These are phyloP conservation scores for Eidolon helvum DNA, from an alignment of 2,113 vertebrate genomes.

Conservation along the genomic window DNA sequence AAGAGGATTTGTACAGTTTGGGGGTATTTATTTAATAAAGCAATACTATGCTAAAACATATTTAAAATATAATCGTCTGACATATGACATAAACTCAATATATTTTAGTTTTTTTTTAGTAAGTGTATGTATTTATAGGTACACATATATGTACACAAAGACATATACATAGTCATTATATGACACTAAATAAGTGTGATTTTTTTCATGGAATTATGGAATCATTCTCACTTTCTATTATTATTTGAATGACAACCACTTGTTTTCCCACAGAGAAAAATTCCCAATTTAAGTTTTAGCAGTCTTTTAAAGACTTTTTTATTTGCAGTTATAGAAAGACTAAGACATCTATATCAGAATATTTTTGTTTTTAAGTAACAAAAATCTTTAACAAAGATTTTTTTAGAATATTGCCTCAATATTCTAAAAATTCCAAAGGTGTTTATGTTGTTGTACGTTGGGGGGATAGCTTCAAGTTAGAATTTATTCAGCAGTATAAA, in stretches of 20 bases:
- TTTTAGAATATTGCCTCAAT: not conserved
- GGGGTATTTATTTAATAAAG: not conserved
- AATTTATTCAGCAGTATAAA: not conserved
- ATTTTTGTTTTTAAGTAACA: constrained; percentile 9
- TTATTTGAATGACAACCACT: not conserved
- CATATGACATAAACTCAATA: not conserved
- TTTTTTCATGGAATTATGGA: not conserved
- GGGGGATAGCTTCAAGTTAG: not conserved
- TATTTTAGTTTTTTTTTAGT: not conserved
- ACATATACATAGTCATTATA: not conserved
- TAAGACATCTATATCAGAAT: not conserved
- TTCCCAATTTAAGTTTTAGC: not conserved
- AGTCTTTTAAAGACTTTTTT: not conserved
- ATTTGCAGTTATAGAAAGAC: constrained; percentile 15
- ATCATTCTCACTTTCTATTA: not conserved
- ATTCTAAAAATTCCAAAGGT: constrained; percentile 20
- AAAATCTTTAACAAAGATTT: not conserved
- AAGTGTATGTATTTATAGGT: not conserved
- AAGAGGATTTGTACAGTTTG: not conserved
- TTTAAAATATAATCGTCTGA: not conserved
- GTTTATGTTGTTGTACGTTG: not conserved
- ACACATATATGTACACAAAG: not conserved
- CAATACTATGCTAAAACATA: not conserved
- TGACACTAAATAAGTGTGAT: not conserved
- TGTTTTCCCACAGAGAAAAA: not conserved